Base-by-base conservation (phyloP, 2,888 invertebrate species). In the Brachylomia viminalis region DNA sequence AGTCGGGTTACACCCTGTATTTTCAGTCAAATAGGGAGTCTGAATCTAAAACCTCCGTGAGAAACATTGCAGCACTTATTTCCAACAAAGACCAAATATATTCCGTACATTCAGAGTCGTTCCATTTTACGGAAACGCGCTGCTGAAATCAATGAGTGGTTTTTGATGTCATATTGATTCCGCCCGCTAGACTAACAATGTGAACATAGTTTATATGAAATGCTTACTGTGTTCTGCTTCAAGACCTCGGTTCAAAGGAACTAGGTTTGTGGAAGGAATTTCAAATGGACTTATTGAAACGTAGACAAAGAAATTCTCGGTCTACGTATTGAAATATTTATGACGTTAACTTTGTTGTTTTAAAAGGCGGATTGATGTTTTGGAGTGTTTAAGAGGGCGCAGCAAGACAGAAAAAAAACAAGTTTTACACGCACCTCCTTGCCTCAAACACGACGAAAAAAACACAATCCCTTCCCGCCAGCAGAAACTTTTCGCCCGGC, bases 161-260 rank as follows among this genome's bases (percentile, higher is more conserved):
- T 84, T 84, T 84, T 84, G 87, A 84, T 84, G 84, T 84, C 87
- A 87, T 84, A 84, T 86, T 86, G 87, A 84, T 84, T 87, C 73
- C 71, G 75, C 87, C 70, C 75, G 71, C 80, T 84, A 65, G 67
- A 73, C 84, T 84, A 86, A 84, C 83, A 84, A 75, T 70, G 80
- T 79, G 72, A 80, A 70, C 66, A 73, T 70, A 80, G 75, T 83
- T 86, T 58, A 67, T 80, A 68, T 70, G 56, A 86, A 84, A 84
- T 70, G 65, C 80, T 80, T 65, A 59, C 72, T 62, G 56, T 66
- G 69, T 76, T 67, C 76, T 56, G 52, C n/a, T 70, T 67, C 58
- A 58, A 82, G 83, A 64, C 56, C 42, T 33, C 30, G 54, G 15
- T 56, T 64, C 47, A 13, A 56, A 56, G 23, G 7, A 77, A 77